Conservation (phyloP, 2,797 vertebrate species). For the Fundulus diaphanus region DNA sequence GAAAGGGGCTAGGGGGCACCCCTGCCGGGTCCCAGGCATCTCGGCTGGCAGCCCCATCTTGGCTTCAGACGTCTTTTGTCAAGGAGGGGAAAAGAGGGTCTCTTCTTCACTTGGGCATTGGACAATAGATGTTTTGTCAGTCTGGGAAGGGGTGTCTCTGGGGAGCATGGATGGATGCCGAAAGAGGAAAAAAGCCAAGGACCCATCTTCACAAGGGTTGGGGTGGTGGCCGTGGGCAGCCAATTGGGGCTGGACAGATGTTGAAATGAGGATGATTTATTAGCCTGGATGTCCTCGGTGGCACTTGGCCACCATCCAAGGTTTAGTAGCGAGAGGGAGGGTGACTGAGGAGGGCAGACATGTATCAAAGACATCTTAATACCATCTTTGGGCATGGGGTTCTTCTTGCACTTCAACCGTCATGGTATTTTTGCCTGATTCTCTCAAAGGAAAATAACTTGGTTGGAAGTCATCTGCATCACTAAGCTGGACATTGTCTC, state of each 20-base stretch:
- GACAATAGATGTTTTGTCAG: slow-evolving; percentile 96
- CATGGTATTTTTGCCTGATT: slow-evolving; percentile 83
- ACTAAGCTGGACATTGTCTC: slow-evolving; percentile 73
- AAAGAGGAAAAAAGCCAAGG: slow-evolving; percentile 88
- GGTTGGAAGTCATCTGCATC: slow-evolving; percentile 78
- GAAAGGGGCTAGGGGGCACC: slow-evolving; percentile 80
- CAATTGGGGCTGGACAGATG: slow-evolving; percentile 90
- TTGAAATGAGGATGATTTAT: slow-evolving; percentile 95
- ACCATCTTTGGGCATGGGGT: slow-evolving; percentile 82
- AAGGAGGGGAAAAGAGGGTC: slow-evolving; percentile 86
- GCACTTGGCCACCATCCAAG: slow-evolving; percentile 95
- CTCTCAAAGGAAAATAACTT: slow-evolving; percentile 82
- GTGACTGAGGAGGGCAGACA: slow-evolving; percentile 67
- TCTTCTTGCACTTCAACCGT: slow-evolving; percentile 77
- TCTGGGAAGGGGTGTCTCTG: slow-evolving; percentile 72
- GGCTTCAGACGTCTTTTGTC: slow-evolving; percentile 94
- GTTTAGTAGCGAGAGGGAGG: slow-evolving; percentile 74
- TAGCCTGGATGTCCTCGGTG: slow-evolving; percentile 89
- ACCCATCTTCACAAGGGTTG: slow-evolving; percentile 85
- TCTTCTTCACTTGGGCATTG: slow-evolving; percentile 91
- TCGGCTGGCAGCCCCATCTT: slow-evolving; percentile 88
- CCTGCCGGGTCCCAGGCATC: slow-evolving; percentile 89
- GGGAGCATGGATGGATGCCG: slow-evolving; percentile 84
- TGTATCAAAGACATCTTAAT: slow-evolving; percentile 80
- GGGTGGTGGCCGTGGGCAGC: slow-evolving; percentile 75